Percentiles rank a stretch among this genome's conserved stretches.
phyloP scores from a whole-genome alignment of 2,797 vertebrate species.

The Mormyrops attenuatus region DNA sequence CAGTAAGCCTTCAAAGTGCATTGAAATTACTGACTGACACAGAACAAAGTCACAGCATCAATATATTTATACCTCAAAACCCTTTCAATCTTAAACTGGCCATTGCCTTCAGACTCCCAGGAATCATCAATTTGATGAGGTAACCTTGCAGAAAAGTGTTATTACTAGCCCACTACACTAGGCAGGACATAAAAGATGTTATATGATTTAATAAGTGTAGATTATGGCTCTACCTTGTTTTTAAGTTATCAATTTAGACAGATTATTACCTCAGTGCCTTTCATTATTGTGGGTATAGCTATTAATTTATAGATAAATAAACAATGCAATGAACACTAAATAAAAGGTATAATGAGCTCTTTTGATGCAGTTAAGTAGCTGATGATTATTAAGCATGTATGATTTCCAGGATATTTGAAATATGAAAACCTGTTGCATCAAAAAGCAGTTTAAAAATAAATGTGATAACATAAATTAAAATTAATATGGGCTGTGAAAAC shows the following conservation, averaged over 20 bases:
- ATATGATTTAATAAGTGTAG: neutral
- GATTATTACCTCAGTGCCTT: neutral
- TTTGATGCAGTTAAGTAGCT: neutral
- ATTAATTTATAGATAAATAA: neutral
- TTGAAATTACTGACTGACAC: conserved; percentile 11
- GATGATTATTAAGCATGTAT: neutral
- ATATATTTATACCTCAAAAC: conserved; percentile 2
- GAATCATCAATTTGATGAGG: conserved; percentile 5
- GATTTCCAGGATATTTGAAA: neutral
- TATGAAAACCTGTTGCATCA: neutral
- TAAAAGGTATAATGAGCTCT: neutral
- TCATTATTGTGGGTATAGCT: neutral
- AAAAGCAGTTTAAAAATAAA: neutral
- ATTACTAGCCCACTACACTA: neutral
- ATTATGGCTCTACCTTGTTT: neutral
- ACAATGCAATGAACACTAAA: neutral
- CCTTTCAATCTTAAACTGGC: neutral
- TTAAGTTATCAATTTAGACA: neutral
- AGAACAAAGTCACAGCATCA: conserved; percentile 10
- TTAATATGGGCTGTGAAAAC: neutral
- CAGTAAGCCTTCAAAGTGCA: neutral
- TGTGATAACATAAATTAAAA: neutral
- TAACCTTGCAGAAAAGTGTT: conserved; percentile 7
- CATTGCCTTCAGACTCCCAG: neutral
- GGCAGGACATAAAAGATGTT: neutral